These are phyloP conservation scores for Channa argus DNA, from an alignment of 2,113 vertebrate species.

Conservation along the genomic window DNA sequence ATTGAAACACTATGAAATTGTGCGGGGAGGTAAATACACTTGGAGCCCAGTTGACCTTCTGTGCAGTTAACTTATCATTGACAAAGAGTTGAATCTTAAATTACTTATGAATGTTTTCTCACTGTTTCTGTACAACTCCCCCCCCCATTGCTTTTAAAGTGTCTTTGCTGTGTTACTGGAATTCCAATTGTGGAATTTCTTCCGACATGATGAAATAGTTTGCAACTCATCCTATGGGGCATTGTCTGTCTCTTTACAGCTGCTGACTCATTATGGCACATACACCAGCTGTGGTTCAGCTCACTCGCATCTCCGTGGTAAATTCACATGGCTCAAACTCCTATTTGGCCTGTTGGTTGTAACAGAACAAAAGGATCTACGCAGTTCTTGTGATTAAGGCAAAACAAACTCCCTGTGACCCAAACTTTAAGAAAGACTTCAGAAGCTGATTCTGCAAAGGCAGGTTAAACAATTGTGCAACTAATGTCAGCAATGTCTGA, in stretches of 20 bases:
- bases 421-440: slow-evolving; percentile 41
- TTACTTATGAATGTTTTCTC: not conserved
- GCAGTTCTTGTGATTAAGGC: slow-evolving; percentile 48
- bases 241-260: slow-evolving; percentile 43
- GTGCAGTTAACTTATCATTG: not conserved
- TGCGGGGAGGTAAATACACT: not conserved
- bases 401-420: slow-evolving; percentile 27
- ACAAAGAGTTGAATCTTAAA: not conserved
- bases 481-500: not conserved
- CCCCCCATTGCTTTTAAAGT: slow-evolving; percentile 14
- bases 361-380: slow-evolving; percentile 24
- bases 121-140: not conserved
- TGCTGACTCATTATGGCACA: slow-evolving; percentile 23
- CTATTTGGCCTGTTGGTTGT: slow-evolving; percentile 1
- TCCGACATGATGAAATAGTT: slow-evolving; percentile 7
- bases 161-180: not conserved
- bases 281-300: slow-evolving; percentile 38
- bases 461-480: slow-evolving; percentile 23
- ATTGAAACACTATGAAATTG: not conserved
- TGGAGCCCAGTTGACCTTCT: not conserved
- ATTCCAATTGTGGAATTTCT: slow-evolving; percentile 12
- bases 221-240: not conserved
- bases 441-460: slow-evolving; percentile 30
- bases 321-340: slow-evolving; percentile 10
- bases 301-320: slow-evolving; percentile 34